Conservation (phyloP, 2,888 invertebrate genomes). For the Alentia gelatinosa region DNA sequence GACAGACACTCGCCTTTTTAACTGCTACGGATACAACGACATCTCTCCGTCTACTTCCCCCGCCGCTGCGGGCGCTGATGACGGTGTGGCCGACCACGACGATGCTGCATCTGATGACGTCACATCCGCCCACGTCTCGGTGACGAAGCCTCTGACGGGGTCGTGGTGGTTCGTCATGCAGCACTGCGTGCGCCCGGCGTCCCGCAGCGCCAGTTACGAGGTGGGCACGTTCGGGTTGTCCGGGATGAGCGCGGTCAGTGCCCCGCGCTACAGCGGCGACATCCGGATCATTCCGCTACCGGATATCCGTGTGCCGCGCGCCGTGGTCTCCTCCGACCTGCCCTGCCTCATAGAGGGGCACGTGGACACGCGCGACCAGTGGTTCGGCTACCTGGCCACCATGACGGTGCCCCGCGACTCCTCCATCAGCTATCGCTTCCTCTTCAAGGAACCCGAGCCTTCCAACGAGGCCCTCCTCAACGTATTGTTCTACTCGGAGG, state of each 20-base stretch:
- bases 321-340: neutral
- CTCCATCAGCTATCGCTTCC: conserved; percentile 50
- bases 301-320: neutral
- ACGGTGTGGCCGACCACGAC: neutral
- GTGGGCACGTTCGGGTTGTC: conserved; percentile 47
- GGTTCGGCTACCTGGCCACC: conserved; percentile 54
- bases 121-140: neutral
- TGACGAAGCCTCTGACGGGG: neutral
- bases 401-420: conserved; percentile 51
- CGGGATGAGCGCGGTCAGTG: neutral
- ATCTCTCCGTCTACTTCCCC: neutral
- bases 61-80: neutral
- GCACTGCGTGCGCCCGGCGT: conserved; percentile 17
- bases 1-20: conserved; percentile 22
- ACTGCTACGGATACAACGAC: conserved; percentile 41
- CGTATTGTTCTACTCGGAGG: conserved; percentile 46
- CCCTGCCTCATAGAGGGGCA: conserved; percentile 50
- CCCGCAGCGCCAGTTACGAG: conserved; percentile 8
- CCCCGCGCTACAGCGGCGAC: conserved; percentile 40
- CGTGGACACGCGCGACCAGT: conserved; percentile 49
- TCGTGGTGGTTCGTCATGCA: conserved; percentile 50
- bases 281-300: neutral
- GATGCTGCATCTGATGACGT: neutral
- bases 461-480: conserved; percentile 47
- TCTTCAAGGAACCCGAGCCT: conserved; percentile 49